Evolutionary conservation across 2,113 vertebrate genomes (phyloP), one percentile per base, ranked within the genome.

Genomic region (Albula glossodonta): DNA sequence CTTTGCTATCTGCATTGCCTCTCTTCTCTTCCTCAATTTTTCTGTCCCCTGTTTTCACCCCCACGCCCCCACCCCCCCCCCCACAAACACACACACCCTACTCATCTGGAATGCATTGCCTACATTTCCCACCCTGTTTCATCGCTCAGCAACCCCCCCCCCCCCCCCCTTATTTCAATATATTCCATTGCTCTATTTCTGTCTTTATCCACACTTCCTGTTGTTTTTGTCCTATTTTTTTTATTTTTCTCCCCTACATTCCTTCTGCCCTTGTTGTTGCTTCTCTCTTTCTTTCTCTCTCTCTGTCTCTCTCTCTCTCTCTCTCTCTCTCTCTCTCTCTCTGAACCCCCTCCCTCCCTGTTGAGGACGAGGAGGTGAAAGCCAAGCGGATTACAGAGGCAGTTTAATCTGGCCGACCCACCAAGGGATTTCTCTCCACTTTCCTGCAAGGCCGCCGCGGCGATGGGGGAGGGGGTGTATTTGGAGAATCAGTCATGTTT

Each of bases 351-450:
- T 87, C 89, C 90, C 91, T 89, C 89, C 86, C 79, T 70, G 87
- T 90, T 92, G 90, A 93, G 95, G 93, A 95, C 93, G 92, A 93
- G 94, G 92, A 95, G 94, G 94, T 94, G 93, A 95, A 94, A 95
- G 91, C 93, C 95, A 95, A 95, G 95, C 93, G 94, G 94, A 95
- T 95, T 95, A 95, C 93, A 92, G 94, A 92, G 91, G 93, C 93
- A 93, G 94, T 94, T 95, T 95, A 95, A 95, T 95, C 94, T 95
- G 94, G 89, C 88, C 94, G 92, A 94, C 94, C 95, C 94, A 92
- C 94, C 92, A 89, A 94, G 94, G 93, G 94, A 94, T 95, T 95
- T 93, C 92, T 94, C 92, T 93, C 92, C 91, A 90, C 91, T 94
- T 94, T 94, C 90, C 93, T 91, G 86, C 80, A 88, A 88, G 91